These are phyloP conservation scores for Matsumurasca onukii DNA, from an alignment of 1,140 invertebrate genomes.

Conservation along the genomic window DNA sequence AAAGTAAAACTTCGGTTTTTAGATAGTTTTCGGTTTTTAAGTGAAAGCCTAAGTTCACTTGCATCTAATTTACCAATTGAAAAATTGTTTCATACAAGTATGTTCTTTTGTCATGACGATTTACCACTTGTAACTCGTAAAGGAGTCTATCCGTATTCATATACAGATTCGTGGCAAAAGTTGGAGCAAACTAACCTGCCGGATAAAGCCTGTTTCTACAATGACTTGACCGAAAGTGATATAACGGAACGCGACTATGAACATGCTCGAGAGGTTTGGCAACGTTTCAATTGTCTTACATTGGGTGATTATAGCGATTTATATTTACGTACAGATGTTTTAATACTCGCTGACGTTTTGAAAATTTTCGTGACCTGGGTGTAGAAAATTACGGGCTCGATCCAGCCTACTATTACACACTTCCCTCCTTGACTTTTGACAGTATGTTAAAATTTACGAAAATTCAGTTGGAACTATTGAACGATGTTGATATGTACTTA, in stretches of 20 bases:
- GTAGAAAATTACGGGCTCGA: constrained; percentile 25
- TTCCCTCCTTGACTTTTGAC: constrained; percentile 16
- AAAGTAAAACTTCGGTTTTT: constrained; percentile 34
- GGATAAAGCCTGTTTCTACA: constrained; percentile 46
- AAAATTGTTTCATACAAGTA: constrained; percentile 2
- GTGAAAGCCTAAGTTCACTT: constrained; percentile 34
- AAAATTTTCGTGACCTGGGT: constrained; percentile 45
- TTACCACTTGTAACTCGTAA: constrained; percentile 38
- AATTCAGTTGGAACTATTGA: constrained; percentile 35
- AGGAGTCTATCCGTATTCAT: constrained; percentile 44
- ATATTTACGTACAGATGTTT: constrained; percentile 50
- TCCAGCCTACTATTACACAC: constrained; percentile 25
- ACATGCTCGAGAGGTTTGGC: constrained; percentile 48
- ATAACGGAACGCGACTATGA: constrained; percentile 46
- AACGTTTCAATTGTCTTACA: constrained; percentile 45
- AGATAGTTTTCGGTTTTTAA: constrained; percentile 38
- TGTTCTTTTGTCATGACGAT: constrained; percentile 25
- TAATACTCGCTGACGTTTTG: constrained; percentile 48
- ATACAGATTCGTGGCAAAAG: constrained; percentile 41
- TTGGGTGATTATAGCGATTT: constrained; percentile 49
- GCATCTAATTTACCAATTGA: constrained; percentile 4
- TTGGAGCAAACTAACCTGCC: constrained; percentile 45
- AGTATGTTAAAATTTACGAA: constrained; percentile 25
- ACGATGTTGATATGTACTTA: constrained; percentile 43
- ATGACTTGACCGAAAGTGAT: constrained; percentile 42